These are phyloP conservation scores for Drosophila cardini DNA, from an alignment of 1,140 invertebrate species.

Conservation along the genomic window DNA sequence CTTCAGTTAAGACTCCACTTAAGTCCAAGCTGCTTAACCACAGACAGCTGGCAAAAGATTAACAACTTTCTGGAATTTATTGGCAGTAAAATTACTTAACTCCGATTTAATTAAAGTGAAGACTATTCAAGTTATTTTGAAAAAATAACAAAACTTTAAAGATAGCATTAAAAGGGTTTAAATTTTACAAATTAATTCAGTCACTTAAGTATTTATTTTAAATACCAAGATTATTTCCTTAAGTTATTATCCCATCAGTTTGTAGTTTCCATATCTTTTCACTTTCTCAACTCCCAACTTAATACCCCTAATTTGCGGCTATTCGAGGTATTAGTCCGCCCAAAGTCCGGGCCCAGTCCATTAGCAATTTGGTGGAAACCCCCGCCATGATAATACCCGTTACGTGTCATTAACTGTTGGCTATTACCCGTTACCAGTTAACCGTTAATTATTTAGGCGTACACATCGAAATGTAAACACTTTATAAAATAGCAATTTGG, in stretches of 20 bases:
- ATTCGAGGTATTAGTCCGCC: constrained; percentile 10
- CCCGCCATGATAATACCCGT: constrained; percentile 24
- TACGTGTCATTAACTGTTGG: constrained; percentile 71
- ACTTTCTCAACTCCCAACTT: background rate
- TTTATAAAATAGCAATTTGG: constrained; percentile 76
- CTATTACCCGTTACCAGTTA: constrained; percentile 54
- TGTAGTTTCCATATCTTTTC: background rate
- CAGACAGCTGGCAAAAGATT: constrained; percentile 8
- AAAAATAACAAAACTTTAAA: no score
- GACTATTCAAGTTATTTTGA: no score
- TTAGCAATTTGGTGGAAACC: constrained; percentile 35
- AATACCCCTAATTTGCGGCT: constrained; percentile 13
- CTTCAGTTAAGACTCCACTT: constrained; percentile 4
- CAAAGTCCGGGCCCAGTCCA: constrained; percentile 28
- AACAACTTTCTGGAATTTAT: background rate
- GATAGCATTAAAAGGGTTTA: no score
- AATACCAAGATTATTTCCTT: background rate
- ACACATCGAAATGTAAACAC: constrained; percentile 71
- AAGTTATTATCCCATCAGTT: background rate
- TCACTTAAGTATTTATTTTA: background rate
- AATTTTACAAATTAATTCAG: no score
- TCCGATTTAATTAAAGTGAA: no score
- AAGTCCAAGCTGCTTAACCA: background rate
- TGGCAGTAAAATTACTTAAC: no score
- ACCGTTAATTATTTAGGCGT: constrained; percentile 73